Percentiles rank a stretch among this genome's conserved stretches.
Evolutionary conservation across 2,113 vertebrate species (phyloP).

Genomic region (Hydropotes inermis): DNA sequence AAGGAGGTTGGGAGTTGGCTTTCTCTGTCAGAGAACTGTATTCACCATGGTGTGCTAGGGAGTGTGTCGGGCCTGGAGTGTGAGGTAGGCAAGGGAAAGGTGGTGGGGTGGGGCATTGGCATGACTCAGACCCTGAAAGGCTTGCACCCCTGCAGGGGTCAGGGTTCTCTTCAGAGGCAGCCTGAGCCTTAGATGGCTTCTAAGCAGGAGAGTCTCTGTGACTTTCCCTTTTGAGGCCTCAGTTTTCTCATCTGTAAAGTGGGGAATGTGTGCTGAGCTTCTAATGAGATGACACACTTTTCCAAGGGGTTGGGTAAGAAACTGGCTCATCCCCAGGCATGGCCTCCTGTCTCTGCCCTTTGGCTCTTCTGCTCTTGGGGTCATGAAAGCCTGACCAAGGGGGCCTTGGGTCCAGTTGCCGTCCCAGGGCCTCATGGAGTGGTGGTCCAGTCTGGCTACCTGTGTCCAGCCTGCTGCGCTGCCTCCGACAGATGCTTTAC

Average conservation of each 20-base stretch:
- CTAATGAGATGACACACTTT: background rate
- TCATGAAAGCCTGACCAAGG: background rate
- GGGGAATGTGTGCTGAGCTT: background rate
- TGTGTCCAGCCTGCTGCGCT: background rate
- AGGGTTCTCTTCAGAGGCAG: background rate
- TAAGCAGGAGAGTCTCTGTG: background rate
- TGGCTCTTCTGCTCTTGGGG: background rate
- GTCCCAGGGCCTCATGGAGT: background rate
- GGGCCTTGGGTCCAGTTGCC: background rate
- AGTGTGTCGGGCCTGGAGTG: background rate
- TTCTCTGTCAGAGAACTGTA: background rate
- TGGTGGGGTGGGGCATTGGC: fast-evolving
- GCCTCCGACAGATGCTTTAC: fast-evolving
- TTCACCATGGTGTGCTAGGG: background rate
- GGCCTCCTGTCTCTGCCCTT: background rate
- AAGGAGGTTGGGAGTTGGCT: no score
- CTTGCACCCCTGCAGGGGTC: background rate
- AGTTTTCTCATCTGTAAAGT: background rate
- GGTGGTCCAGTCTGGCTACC: background rate
- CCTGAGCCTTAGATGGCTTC: background rate
- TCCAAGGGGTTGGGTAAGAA: background rate
- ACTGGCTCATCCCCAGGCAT: background rate
- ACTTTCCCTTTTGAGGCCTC: background rate
- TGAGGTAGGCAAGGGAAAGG: background rate
- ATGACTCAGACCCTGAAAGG: background rate